A percentile compares a stretch with the other conserved stretches of the same genome.
Evolutionary conservation across 2,113 vertebrate species (phyloP).

Genomic region (Limanda limanda): DNA sequence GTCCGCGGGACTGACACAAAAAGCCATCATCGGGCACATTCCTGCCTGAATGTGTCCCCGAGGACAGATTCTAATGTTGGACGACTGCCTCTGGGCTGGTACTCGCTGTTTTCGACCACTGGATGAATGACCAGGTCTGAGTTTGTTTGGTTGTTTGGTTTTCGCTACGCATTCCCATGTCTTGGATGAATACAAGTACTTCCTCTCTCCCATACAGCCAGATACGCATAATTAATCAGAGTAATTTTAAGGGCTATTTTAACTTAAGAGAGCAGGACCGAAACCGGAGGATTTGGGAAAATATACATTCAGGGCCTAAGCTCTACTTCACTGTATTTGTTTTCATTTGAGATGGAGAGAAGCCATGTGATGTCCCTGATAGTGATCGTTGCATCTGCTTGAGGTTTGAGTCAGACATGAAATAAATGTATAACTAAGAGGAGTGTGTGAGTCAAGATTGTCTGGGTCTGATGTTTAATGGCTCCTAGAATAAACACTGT

Average conservation of each 20-base stretch:
- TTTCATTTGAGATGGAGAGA: constrained; percentile 44
- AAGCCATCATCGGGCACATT: constrained; percentile 40
- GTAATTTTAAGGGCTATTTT: constrained; percentile 58
- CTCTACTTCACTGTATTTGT: constrained; percentile 53
- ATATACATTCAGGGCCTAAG: constrained; percentile 69
- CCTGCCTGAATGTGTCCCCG: constrained; percentile 45
- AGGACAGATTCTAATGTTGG: constrained; percentile 50
- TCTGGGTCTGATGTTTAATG: neutral
- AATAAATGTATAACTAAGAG: neutral
- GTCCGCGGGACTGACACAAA: constrained; percentile 18
- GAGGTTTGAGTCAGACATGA: constrained; percentile 19
- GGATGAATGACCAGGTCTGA: constrained; percentile 47
- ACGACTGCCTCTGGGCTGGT: constrained; percentile 26
- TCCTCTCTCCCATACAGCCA: constrained; percentile 78
- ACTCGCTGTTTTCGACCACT: constrained; percentile 16
- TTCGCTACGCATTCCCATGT: constrained; percentile 69
- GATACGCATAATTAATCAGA: constrained; percentile 77
- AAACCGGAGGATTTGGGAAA: constrained; percentile 73
- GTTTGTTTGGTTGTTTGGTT: constrained; percentile 78
- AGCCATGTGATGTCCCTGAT: constrained; percentile 41
- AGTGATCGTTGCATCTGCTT: neutral
- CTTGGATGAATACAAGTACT: constrained; percentile 71
- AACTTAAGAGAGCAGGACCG: constrained; percentile 46
- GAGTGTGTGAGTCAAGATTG: neutral
- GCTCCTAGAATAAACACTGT: neutral